phyloP scores from a whole-genome alignment of 2,888 invertebrate species.

The Pherbina coryleti region DNA sequence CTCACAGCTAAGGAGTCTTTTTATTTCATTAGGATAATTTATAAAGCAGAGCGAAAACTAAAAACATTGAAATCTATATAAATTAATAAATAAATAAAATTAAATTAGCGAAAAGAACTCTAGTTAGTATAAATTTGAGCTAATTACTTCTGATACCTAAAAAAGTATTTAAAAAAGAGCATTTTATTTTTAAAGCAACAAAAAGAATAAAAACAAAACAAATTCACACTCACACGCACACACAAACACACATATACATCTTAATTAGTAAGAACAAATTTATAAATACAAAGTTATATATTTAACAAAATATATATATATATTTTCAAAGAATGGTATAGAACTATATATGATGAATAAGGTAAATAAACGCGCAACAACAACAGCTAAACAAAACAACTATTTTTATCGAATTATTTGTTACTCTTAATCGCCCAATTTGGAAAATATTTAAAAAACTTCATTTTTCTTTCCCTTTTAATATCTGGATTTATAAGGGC shows the following conservation, averaged over 20 bases:
- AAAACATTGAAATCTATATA: conserved; percentile 9
- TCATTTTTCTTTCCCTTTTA: too few species aligned
- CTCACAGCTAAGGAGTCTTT: background rate
- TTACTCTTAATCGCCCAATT: too few species aligned
- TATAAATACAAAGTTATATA: conserved; percentile 15
- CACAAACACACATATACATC: background rate
- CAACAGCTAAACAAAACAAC: too few species aligned
- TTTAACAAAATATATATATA: conserved; percentile 37
- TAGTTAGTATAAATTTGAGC: conserved; percentile 35
- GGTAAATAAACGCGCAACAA: too few species aligned
- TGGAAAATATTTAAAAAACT: too few species aligned
- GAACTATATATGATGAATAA: background rate
- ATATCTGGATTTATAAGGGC: too few species aligned
- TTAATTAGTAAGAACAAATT: background rate
- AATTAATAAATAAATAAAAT: conserved; percentile 4
- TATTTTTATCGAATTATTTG: too few species aligned
- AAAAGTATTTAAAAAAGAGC: conserved; percentile 47
- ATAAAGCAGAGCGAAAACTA: background rate
- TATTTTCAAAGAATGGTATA: conserved; percentile 37
- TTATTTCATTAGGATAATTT: conserved; percentile 6
- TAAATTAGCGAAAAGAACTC: conserved; percentile 23
- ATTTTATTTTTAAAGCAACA: conserved; percentile 53
- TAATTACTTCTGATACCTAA: conserved; percentile 28
- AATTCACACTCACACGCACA: background rate
- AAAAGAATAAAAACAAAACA: background rate